Conservation (phyloP, 2,797 vertebrate genomes). For the Tachyglossus aculeatus region DNA sequence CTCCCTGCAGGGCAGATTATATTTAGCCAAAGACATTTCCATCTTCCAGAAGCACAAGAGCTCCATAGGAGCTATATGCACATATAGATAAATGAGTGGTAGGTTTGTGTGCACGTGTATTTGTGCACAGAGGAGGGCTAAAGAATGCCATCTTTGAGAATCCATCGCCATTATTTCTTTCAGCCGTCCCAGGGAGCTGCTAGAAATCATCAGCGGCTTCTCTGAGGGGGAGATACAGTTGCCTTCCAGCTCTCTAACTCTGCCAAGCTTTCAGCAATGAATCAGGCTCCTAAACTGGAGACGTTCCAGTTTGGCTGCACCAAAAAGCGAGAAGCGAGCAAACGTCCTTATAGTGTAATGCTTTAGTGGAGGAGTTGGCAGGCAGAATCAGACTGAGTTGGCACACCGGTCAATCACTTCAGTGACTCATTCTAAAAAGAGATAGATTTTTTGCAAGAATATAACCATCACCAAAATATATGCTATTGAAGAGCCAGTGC, state of each 20-base stretch:
- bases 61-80: too few relatives aligned
- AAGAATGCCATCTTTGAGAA: too few relatives aligned
- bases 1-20: too few relatives aligned
- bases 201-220: too few relatives aligned
- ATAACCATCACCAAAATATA: slow-evolving; percentile 31
- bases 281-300: not conserved
- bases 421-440: slow-evolving; percentile 15
- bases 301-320: slow-evolving; percentile 6
- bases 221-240: not conserved
- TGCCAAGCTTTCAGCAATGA: not conserved
- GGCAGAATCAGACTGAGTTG: slow-evolving; percentile 6
- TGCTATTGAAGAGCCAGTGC: not conserved
- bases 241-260: not conserved
- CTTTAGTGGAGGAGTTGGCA: slow-evolving; percentile 30
- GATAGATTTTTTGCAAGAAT: not conserved
- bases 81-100: too few relatives aligned
- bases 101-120: too few relatives aligned
- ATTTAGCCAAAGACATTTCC: too few relatives aligned
- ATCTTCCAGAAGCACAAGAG: too few relatives aligned
- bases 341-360: not conserved
- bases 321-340: slow-evolving; percentile 18
- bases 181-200: too few relatives aligned
- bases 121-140: too few relatives aligned
- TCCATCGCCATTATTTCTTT: too few relatives aligned
- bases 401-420: not conserved